Conservation (phyloP, 2,797 vertebrate species). For the Megaceryle alcyon region DNA sequence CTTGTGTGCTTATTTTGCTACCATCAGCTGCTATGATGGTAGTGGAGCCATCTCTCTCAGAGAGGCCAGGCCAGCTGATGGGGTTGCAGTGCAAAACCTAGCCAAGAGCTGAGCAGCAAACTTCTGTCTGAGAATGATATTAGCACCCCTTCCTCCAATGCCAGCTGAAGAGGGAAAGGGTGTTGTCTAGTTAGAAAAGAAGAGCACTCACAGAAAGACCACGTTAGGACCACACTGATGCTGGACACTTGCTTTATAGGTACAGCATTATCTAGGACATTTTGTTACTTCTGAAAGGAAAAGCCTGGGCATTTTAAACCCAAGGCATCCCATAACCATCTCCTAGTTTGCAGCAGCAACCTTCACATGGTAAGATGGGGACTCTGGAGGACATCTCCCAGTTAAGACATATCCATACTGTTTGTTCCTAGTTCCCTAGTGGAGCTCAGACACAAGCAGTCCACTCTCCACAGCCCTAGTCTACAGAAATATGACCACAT, state of each 20-base stretch:
- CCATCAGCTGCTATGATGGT: background rate
- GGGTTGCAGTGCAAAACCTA: background rate
- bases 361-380: background rate
- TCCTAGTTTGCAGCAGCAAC: background rate
- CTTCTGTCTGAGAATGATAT: background rate
- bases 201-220: background rate
- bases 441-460: background rate
- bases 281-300: background rate
- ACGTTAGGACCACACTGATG: background rate
- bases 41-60: too few relatives aligned
- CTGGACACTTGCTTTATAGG: background rate
- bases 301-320: background rate
- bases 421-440: background rate
- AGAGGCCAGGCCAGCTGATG: accelerated
- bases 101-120: background rate
- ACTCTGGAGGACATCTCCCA: background rate
- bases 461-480: accelerated
- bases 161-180: background rate
- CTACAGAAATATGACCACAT: accelerated
- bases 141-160: background rate
- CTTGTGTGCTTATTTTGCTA: background rate
- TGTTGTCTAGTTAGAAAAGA: background rate
- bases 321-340: background rate
- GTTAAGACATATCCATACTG: background rate
- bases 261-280: background rate